Evolutionary conservation across 2,113 vertebrate genomes (phyloP).

Genomic region (Lontra canadensis): DNA sequence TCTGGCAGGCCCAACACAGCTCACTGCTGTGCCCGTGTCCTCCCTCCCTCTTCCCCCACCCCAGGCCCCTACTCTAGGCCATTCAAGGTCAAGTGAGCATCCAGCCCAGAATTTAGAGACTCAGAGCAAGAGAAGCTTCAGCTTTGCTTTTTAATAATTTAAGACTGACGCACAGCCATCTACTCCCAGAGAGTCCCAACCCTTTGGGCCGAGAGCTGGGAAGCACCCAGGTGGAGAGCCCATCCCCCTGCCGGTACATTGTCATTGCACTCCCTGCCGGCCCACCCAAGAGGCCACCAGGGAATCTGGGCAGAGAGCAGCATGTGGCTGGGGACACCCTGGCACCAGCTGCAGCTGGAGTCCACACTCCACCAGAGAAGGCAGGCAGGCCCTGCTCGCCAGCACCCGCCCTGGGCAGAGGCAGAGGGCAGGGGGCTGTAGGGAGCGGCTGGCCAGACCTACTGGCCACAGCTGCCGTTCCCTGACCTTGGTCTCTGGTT

Average conservation of each 20-base stretch:
- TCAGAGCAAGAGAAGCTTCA: background rate
- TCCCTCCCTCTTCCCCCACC: fast-evolving
- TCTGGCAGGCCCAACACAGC: background rate
- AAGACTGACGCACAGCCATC: conserved; percentile 1
- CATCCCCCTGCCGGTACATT: background rate
- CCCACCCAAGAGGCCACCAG: background rate
- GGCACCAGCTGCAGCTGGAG: conserved; percentile 20
- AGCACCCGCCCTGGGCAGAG: background rate
- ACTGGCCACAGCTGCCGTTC: background rate
- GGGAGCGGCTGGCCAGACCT: background rate
- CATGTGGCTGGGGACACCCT: conserved; percentile 42
- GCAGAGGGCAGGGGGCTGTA: background rate
- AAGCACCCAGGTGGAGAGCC: background rate
- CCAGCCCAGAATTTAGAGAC: background rate
- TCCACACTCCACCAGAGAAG: conserved; percentile 8
- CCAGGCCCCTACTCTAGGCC: background rate
- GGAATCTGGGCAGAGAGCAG: conserved; percentile 43
- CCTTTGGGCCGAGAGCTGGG: background rate
- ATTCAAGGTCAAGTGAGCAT: background rate
- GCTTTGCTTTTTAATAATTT: conserved; percentile 73
- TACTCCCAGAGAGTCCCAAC: background rate
- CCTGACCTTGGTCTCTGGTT: background rate
- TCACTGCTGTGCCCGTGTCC: background rate
- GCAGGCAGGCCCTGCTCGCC: background rate
- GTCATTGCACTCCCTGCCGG: background rate